Evolutionary conservation across 2,113 vertebrate species (phyloP), one percentile per base, ranked within the genome.

Genomic region (Rhagologus leucostigma): DNA sequence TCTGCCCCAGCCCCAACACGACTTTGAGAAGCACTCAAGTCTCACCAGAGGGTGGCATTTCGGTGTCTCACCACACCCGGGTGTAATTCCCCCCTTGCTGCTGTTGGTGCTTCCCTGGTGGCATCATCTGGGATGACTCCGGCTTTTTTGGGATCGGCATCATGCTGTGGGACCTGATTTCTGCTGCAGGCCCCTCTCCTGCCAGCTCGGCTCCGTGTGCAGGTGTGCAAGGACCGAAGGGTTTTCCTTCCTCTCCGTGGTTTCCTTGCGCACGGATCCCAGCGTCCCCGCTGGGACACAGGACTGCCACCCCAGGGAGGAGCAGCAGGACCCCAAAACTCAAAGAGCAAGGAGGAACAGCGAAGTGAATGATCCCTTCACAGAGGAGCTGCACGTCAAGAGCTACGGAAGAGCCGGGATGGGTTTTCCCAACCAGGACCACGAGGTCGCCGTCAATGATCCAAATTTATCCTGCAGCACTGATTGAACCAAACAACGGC

Each of bases 231-330:
- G 16, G 7, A 4, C 20, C 5, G 0, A 46, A 20, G 35, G 5
- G 9, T 7, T 12, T 26, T 14, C 15, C 71, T 42, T n/a, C n/a
- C 49, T 39, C 35, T 10, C 75, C 70, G 3, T 9, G 3, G 0
- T 20, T 59, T 22, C 26, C 13, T 46, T 9, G 53, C 16, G 1
- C 8, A 7, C 1, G 0, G 8, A 10, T 16, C 42, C 1, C 3
- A 13, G 24, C 1, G 9, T 12, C 11, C 5, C 18, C n/a, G 5
- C 42, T 3, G 32, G 53, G 19, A 11, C 30, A 3, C 0, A 3
- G 10, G 12, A 6, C 33, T 23, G 44, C 2, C 26, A 11, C 11
- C 5, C 1, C 47, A 9, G 47, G 73, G 67, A 35, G 42, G 41
- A 42, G 41, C 41, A 42, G 41, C 39, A 33, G 33, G 12, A 70